A percentile compares a stretch with the other conserved stretches of the same genome.
These are phyloP conservation scores for Eurosta solidaginis DNA, from an alignment of 1,140 invertebrate species.

Conservation along the genomic window DNA sequence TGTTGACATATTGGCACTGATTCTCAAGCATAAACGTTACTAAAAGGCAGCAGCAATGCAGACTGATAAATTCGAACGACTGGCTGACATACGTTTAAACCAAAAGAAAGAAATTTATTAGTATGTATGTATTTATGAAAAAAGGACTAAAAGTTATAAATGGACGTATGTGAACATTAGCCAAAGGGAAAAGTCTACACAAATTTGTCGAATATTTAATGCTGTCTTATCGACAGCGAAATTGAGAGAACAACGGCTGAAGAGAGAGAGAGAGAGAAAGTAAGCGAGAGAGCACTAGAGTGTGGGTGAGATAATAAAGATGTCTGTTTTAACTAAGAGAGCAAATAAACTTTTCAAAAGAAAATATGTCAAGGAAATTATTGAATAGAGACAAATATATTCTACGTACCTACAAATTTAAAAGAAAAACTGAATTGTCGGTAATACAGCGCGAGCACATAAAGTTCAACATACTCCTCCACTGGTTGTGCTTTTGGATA, in stretches of 20 bases:
- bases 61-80: too few relatives aligned
- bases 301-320: background rate
- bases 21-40: conserved; percentile 8
- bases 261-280: background rate
- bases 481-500: background rate
- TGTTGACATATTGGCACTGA: conserved; percentile 32
- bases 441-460: background rate
- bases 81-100: background rate
- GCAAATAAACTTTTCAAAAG: background rate
- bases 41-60: background rate
- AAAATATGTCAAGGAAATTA: background rate
- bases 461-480: background rate
- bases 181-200: conserved; percentile 4
- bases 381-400: background rate
- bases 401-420: background rate
- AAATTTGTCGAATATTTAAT: background rate
- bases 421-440: background rate
- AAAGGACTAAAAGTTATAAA: too few relatives aligned
- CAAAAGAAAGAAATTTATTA: background rate
- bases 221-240: background rate
- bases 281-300: background rate
- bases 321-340: background rate
- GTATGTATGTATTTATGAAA: too few relatives aligned
- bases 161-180: background rate
- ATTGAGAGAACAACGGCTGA: too few relatives aligned